phyloP scores from a whole-genome alignment of 2,113 vertebrate genomes.

The Hypocryptadius cinnamomeus region DNA sequence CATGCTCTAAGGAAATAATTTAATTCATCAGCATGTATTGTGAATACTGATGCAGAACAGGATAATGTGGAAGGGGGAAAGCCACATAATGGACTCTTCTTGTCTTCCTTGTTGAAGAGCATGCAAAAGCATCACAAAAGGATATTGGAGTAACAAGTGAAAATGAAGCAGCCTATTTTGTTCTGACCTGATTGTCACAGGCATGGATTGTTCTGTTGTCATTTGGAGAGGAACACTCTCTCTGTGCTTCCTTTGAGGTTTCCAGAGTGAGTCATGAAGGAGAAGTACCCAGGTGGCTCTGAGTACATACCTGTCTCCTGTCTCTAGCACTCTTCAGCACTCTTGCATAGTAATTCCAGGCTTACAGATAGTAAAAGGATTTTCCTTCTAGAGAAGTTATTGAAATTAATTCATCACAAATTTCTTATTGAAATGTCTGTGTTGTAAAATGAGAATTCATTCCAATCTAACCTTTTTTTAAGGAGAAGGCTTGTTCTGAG shows the following conservation, averaged over 20 bases:
- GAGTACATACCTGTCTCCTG: neutral
- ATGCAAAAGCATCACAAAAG: no score
- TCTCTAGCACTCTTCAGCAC: neutral
- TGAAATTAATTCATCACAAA: neutral
- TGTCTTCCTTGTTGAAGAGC: neutral
- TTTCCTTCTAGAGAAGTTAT: neutral
- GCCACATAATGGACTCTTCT: neutral
- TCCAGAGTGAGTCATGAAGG: neutral
- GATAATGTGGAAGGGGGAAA: neutral
- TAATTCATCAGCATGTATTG: neutral
- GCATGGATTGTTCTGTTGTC: neutral
- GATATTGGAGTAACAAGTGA: neutral
- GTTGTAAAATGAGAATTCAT: neutral
- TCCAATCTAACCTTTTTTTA: neutral
- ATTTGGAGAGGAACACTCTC: neutral
- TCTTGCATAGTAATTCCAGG: neutral
- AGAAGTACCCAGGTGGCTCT: neutral
- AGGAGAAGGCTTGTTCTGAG: neutral
- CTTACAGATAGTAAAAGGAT: neutral
- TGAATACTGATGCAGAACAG: neutral
- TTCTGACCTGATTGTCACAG: neutral
- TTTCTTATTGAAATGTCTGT: neutral
- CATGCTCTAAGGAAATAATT: neutral
- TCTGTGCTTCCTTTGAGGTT: neutral
- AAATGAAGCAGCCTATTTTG: neutral